Evolutionary conservation across 2,797 vertebrate genomes (phyloP).

Genomic region (Rhyacichthys aspro): DNA sequence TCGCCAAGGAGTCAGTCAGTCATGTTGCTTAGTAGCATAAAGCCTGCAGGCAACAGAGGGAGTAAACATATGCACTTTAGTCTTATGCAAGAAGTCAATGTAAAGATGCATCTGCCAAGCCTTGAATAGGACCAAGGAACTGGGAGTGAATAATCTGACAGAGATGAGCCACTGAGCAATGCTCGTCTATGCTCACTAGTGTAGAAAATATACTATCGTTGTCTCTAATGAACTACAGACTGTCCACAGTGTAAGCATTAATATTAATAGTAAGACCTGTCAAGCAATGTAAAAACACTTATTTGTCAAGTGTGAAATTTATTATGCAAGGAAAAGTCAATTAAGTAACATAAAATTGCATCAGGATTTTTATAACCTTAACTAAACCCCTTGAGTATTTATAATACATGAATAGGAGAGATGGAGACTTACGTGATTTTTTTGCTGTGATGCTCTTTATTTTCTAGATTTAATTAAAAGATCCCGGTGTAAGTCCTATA

Average conservation of each 20-base stretch:
- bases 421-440: no score
- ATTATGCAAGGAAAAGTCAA: no score
- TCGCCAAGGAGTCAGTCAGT: constrained; percentile 34
- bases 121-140: constrained; percentile 26
- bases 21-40: constrained; percentile 29
- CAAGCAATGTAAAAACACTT: no score
- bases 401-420: no score
- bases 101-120: constrained; percentile 23
- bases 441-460: no score
- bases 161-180: constrained; percentile 15
- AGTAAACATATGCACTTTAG: constrained; percentile 14
- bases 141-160: constrained; percentile 14
- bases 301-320: no score
- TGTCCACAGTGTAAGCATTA: neutral
- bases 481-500: neutral
- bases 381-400: no score
- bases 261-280: neutral
- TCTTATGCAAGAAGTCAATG: constrained; percentile 8
- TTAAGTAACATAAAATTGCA: no score
- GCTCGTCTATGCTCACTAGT: constrained; percentile 11
- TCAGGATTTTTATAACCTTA: no score
- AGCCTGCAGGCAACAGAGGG: constrained; percentile 10
- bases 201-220: constrained; percentile 5
- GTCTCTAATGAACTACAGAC: neutral
- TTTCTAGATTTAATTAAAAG: neutral